Conservation (phyloP, 2,888 invertebrate species). For the Barypeithes pellucidus region DNA sequence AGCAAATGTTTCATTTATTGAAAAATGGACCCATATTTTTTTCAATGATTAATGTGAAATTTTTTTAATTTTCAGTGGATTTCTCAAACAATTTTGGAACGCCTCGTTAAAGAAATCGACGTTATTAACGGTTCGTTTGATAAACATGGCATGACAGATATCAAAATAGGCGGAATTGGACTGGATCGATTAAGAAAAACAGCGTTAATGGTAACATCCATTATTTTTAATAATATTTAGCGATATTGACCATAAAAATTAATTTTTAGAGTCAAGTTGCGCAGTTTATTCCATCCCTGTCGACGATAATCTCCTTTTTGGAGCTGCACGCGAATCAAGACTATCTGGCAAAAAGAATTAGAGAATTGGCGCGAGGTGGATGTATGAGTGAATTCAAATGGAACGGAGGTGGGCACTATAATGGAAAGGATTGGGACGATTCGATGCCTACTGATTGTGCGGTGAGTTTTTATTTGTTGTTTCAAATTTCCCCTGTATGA, state of each 20-base stretch:
- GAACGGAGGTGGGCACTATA: conserved; percentile 85
- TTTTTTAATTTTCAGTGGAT: conserved; percentile 79
- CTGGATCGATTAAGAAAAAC: conserved; percentile 84
- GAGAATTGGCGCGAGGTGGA: conserved; percentile 85
- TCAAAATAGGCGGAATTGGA: conserved; percentile 80
- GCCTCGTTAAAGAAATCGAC: conserved; percentile 83
- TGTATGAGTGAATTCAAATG: conserved; percentile 92
- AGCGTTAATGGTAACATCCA: conserved; percentile 73
- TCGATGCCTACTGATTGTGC: conserved; percentile 91
- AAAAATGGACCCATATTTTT: no score
- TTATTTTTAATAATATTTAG: no score
- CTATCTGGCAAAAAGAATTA: conserved; percentile 86
- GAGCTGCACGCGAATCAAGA: conserved; percentile 89
- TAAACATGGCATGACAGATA: conserved; percentile 79
- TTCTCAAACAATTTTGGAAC: conserved; percentile 85
- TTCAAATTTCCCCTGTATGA: no score
- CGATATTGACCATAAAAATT: no score
- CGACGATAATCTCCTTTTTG: conserved; percentile 83
- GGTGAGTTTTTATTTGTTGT: conserved; percentile 74
- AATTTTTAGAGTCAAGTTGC: conserved; percentile 65
- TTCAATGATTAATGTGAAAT: no score
- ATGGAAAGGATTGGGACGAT: conserved; percentile 86
- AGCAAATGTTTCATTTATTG: no score
- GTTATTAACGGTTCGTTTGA: conserved; percentile 80
- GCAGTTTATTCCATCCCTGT: conserved; percentile 75